Conservation (phyloP, 2,113 vertebrate species). For the Lathamus discolor region DNA sequence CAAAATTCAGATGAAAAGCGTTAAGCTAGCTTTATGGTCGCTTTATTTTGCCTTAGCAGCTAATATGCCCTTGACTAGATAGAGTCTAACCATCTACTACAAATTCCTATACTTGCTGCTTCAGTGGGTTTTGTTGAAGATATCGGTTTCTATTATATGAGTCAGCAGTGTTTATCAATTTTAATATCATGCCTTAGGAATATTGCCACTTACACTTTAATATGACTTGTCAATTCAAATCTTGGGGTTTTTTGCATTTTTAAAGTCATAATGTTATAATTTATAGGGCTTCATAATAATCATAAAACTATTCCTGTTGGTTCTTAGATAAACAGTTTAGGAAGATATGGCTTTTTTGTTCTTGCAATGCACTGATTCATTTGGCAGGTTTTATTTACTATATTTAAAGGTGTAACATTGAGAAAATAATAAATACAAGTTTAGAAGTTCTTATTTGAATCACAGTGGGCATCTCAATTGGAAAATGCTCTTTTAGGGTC, state of each 20-base stretch:
- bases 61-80: not conserved
- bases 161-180: constrained; percentile 46
- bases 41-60: constrained; percentile 8
- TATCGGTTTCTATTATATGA: constrained; percentile 1
- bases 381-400: not conserved
- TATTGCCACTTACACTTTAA: constrained; percentile 29
- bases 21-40: not conserved
- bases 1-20: not conserved
- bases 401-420: not conserved
- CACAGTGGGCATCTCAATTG: not conserved
- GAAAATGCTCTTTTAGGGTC: not conserved
- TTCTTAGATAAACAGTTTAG: not conserved
- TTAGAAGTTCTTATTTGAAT: not conserved
- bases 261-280: not conserved
- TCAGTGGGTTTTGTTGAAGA: constrained; percentile 31
- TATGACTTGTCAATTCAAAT: constrained; percentile 9
- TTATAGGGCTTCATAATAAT: not conserved
- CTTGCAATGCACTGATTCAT: not conserved
- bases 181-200: constrained; percentile 24
- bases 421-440: constrained; percentile 12
- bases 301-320: not conserved
- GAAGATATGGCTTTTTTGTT: not conserved
- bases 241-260: not conserved
- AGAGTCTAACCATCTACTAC: not conserved
- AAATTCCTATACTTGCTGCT: constrained; percentile 35